phyloP scores from a whole-genome alignment of 2,797 vertebrate species.

The Chaetophractus vellerosus region DNA sequence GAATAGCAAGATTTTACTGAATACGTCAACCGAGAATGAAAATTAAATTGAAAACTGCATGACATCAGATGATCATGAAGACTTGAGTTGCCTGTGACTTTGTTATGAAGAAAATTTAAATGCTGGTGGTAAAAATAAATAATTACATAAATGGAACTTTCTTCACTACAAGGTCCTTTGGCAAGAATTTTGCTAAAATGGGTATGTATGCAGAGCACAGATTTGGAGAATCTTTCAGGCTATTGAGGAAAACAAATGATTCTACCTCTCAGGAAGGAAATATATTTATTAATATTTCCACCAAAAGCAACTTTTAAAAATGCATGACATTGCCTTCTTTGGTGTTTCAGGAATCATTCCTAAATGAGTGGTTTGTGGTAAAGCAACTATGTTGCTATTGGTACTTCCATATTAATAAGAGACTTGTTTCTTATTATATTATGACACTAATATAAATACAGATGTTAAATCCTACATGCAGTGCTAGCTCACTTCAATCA shows the following conservation, averaged over 20 bases:
- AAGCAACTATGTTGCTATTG: background rate
- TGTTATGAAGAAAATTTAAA: conserved; percentile 2
- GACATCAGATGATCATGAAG: background rate
- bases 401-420: background rate
- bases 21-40: background rate
- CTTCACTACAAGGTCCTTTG: background rate
- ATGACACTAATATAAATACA: background rate
- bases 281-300: background rate
- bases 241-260: background rate
- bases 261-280: background rate
- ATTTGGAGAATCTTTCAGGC: background rate
- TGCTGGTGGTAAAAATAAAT: background rate
- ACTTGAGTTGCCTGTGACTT: background rate
- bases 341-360: background rate
- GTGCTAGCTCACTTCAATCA: background rate
- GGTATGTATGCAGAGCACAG: background rate
- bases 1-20: background rate
- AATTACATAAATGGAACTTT: background rate
- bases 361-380: background rate
- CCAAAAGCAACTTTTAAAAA: background rate
- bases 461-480: background rate
- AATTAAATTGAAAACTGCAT: background rate
- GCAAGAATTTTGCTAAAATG: conserved; percentile 1
- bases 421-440: background rate
- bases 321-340: background rate